Conservation (phyloP, 2,113 vertebrate genomes). For the Arenaria interpres region DNA sequence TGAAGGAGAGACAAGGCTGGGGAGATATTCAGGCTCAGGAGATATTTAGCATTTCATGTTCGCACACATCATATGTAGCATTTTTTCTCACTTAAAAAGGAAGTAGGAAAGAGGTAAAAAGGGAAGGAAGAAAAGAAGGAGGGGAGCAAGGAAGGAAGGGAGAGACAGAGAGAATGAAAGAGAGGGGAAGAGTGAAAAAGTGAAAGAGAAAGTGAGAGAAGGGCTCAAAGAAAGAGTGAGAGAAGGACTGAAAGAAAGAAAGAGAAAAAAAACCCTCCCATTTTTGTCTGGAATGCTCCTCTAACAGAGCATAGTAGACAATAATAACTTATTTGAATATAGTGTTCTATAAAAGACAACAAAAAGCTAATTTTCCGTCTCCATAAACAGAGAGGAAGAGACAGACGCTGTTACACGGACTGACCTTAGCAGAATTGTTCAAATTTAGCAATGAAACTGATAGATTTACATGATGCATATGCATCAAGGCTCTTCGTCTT, state of each 20-base stretch:
- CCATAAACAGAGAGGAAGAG: background rate
- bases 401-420: background rate
- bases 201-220: too few relatives aligned
- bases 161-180: too few relatives aligned
- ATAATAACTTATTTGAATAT: constrained; percentile 17
- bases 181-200: too few relatives aligned
- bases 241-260: too few relatives aligned
- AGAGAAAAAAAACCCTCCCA: background rate
- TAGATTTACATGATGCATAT: constrained; percentile 70
- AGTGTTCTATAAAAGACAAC: background rate
- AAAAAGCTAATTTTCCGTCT: constrained; percentile 6
- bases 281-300: background rate
- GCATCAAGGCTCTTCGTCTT: constrained; percentile 49
- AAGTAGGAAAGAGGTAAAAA: too few relatives aligned
- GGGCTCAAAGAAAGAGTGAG: background rate
- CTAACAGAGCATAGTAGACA: background rate
- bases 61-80: background rate
- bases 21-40: background rate
- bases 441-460: constrained; percentile 68
- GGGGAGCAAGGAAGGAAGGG: rapidly evolving
- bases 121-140: rapidly evolving
- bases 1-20: background rate
- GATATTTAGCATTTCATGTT: background rate
- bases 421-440: constrained; percentile 53
- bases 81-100: background rate